Base-by-base conservation (phyloP, 2,113 vertebrate species). In the Chiloscyllium plagiosum region DNA sequence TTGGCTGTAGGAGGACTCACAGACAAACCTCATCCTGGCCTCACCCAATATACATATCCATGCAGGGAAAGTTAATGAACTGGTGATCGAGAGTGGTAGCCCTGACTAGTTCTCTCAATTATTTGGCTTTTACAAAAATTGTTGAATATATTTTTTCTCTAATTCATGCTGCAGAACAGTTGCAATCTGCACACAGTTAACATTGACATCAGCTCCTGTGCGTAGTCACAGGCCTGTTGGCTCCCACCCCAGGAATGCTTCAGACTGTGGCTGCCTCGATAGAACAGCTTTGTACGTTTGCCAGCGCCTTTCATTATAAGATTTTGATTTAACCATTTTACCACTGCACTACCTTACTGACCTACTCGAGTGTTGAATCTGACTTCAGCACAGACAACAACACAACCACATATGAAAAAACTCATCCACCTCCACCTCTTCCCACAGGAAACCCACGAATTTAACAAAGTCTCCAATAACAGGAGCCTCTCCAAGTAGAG, bases 251-350 rank as follows among this genome's bases (percentile, higher is more conserved):
- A 95, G 68, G 68, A 70, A 50, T 56, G 24, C 93, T 33, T 10
- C 93, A 95, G 68, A 72, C 37, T 95, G 24, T 47, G 61, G 93
- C 29, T 70, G 93, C 68, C 42, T 70, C 42, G 37, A 50, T 70
- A 47, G n/a, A 95, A 70, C 69, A 24, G 22, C 37, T 95, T 95
- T 95, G 92, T 69, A 50, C 93, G 42, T 50, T 95, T 95, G 65
- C 65, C 93, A 95, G 12, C 24, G 42, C 22, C 12, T 42, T 69
- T 94, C 93, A 72, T 95, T 50, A 50, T 68, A 94, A 94, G 68
- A 65, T 42, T 94, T 19, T n/a, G 65, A 20, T 47, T 72, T 42
- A 70, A 50, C 29, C 68, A 70, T 69, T 95, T 69, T 29, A 89
- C 26, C 56, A 72, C 42, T 95, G 65, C 42, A 26, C 37, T 70